Base-by-base conservation (phyloP, 2,888 invertebrate genomes). In the Heliconius charithonia region DNA sequence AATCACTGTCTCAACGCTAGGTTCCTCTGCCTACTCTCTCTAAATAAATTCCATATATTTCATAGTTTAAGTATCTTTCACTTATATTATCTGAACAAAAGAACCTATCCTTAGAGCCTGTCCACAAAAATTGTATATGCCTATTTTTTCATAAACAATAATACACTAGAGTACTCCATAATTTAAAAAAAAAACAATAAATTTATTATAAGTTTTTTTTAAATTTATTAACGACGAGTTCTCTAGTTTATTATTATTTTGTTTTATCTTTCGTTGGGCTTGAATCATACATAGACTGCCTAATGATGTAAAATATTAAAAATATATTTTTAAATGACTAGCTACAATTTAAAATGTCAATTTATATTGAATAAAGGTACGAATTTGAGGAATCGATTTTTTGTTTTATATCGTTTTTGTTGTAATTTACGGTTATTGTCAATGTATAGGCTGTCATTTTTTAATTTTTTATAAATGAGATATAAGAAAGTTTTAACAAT, bases 291-390 rank as follows among this genome's bases (percentile, higher is more conserved):
- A n/a, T n/a, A 72, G 32, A n/a, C 25, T 72, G 59, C 59, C 59
- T 72, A 32, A 32, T 59, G 16, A n/a, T 59, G 41, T 32, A 59
- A 59, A 13, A 51, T 27, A 19, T 41, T 32, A 19, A 62, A 62
- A 76, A 69, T 69, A 41, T n/a, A 29, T 32, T 32, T 72, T 72
- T 13, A 13, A 72, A 72, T 72, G 65, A 72, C 77, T 72, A 71
- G 71, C 69, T 69, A 67, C n/a, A 69, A 45, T 69, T 69, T 41
- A 7, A 25, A 45, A 25, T 69, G 41, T 41, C n/a, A 25, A 25
- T 69, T n/a, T n/a, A n/a, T n/a, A n/a, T n/a, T n/a, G n/a, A n/a
- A 25, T 32, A 67, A 41, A 41, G 6, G 37, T 66, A 9, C 9
- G 13, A 41, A 41, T 51, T 37, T 25, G 37, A 37, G 37, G 37